Percentiles rank a stretch among this genome's conserved stretches.
phyloP scores from a whole-genome alignment of 2,888 invertebrate genomes.

The Anarsia innoxiella region DNA sequence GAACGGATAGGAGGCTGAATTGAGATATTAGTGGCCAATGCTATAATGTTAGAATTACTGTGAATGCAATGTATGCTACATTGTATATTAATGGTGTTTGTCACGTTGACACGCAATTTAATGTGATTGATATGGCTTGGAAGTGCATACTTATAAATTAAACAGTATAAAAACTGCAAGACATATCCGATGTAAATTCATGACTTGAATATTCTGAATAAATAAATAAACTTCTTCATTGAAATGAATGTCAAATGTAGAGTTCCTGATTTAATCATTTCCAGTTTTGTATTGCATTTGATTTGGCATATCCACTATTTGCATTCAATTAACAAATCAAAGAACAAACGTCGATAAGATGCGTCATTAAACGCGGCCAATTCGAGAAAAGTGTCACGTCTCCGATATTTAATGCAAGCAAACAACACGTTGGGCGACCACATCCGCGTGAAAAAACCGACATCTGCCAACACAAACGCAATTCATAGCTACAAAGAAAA shows the following conservation, averaged over 20 bases:
- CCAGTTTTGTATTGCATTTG: no score
- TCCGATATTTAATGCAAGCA: slow-evolving; percentile 2
- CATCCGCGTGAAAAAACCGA: slow-evolving; percentile 31
- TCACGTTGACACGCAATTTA: background rate
- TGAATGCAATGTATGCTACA: no score
- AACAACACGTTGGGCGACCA: slow-evolving; percentile 16
- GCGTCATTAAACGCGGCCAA: background rate
- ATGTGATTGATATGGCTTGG: background rate
- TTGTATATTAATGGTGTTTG: background rate
- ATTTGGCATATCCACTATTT: no score
- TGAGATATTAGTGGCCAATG: slow-evolving; percentile 19
- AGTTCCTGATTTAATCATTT: no score
- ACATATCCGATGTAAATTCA: no score
- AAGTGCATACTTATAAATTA: background rate
- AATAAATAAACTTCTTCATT: no score
- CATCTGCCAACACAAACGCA: slow-evolving; percentile 59
- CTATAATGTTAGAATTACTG: background rate
- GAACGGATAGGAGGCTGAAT: slow-evolving; percentile 21
- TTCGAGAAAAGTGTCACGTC: slow-evolving; percentile 10
- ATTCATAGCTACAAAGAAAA: slow-evolving; percentile 67
- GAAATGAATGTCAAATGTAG: no score
- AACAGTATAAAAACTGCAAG: no score
- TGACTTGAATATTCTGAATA: no score
- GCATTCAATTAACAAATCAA: slow-evolving; percentile 4
- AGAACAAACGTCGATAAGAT: slow-evolving; percentile 8